Conservation (phyloP, 2,797 vertebrate species). For the Oryzias sinensis region DNA sequence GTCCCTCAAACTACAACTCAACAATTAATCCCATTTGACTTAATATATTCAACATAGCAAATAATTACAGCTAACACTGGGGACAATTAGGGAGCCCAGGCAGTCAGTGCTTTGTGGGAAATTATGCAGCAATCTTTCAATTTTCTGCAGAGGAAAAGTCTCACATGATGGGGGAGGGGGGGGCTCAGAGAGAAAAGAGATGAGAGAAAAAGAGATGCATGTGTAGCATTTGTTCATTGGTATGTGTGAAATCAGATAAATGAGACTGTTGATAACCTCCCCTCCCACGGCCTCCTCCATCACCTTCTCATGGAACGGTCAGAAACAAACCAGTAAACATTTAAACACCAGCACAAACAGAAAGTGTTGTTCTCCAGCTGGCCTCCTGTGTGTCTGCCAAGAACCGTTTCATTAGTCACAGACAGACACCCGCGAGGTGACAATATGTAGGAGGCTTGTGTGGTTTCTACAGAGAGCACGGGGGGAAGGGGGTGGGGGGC, state of each 20-base stretch:
- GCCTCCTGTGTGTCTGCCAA: constrained; percentile 30
- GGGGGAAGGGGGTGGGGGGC: constrained; percentile 32
- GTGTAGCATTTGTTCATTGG: neutral
- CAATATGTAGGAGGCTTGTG: constrained; percentile 39
- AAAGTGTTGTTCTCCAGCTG: constrained; percentile 21
- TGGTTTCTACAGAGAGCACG: constrained; percentile 8
- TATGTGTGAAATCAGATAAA: constrained; percentile 7
- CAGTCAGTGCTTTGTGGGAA: constrained; percentile 32
- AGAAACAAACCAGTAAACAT: constrained; percentile 2
- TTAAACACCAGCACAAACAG: constrained; percentile 10
- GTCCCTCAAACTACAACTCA: constrained; percentile 12
- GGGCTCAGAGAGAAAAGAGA: neutral
- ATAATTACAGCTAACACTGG: constrained; percentile 41
- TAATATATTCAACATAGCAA: constrained; percentile 30
- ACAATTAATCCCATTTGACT: constrained; percentile 29
- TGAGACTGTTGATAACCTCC: constrained; percentile 1
- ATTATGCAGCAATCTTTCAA: constrained; percentile 46
- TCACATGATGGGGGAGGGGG: constrained; percentile 7
- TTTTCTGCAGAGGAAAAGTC: constrained; percentile 24
- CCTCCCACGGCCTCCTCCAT: constrained; percentile 1
- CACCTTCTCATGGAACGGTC: neutral
- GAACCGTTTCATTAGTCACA: constrained; percentile 50
- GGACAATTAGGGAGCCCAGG: constrained; percentile 39
- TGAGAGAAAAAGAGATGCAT: neutral
- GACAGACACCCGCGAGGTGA: constrained; percentile 15